A percentile compares a stretch with the other conserved stretches of the same genome.
phyloP scores from a whole-genome alignment of 2,113 vertebrate genomes.

The Eptesicus fuscus region DNA sequence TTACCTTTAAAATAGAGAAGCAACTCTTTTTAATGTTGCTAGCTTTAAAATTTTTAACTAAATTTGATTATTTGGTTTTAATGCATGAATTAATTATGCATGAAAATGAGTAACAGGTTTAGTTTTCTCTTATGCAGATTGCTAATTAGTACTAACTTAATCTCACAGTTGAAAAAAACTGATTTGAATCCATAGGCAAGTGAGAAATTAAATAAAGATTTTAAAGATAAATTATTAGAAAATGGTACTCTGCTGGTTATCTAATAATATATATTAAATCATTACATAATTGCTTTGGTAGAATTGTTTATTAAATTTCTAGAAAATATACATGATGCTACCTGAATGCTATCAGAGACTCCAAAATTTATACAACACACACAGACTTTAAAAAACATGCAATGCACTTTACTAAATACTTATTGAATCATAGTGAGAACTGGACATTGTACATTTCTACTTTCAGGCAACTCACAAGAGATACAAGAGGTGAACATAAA shows the following conservation, averaged over 20 bases:
- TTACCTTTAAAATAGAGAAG: background rate
- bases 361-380: background rate
- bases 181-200: background rate
- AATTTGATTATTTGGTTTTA: slow-evolving; percentile 22
- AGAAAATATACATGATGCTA: background rate
- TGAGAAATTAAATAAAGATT: slow-evolving; percentile 29
- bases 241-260: background rate
- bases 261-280: slow-evolving; percentile 26
- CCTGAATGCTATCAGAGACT: background rate
- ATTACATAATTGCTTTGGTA: background rate
- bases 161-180: background rate
- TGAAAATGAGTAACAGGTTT: slow-evolving; percentile 8
- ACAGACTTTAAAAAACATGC: background rate
- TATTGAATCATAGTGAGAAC: background rate
- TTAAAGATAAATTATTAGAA: slow-evolving; percentile 11
- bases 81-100: background rate
- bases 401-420: background rate
- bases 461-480: background rate
- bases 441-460: background rate
- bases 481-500: background rate
- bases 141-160: background rate
- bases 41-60: background rate
- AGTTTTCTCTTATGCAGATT: background rate
- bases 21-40: background rate
- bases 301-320: slow-evolving; percentile 26